Conservation (phyloP, 2,113 vertebrate genomes). For the Ranitomeya variabilis region DNA sequence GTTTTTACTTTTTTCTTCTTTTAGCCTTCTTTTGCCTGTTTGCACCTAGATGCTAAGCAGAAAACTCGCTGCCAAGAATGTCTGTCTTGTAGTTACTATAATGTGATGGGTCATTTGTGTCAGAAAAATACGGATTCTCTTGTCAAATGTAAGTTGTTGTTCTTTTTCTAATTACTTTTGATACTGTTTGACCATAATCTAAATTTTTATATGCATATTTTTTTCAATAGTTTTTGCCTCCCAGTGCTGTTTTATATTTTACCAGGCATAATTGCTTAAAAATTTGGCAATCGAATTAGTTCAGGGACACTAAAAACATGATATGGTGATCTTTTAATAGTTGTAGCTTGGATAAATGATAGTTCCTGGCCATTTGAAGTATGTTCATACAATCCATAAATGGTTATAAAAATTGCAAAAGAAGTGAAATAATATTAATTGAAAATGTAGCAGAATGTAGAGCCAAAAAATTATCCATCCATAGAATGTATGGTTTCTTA, state of each 20-base stretch:
- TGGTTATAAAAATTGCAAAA: no score
- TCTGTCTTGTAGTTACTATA: slow-evolving; percentile 76
- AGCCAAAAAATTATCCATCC: no score
- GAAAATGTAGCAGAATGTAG: not conserved
- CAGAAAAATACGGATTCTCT: slow-evolving; percentile 81
- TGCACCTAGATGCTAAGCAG: slow-evolving; percentile 72
- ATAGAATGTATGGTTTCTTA: no score
- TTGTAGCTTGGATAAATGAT: not conserved
- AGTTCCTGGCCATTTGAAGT: no score
- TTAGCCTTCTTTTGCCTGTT: slow-evolving; percentile 75
- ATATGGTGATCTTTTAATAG: not conserved
- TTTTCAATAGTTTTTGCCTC: not conserved
- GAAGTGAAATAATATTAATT: not conserved
- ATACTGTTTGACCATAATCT: not conserved
- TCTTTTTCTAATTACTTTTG: not conserved
- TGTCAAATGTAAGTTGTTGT: slow-evolving; percentile 75
- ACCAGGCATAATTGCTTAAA: not conserved
- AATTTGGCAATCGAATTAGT: not conserved
- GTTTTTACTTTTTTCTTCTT: slow-evolving; percentile 26
- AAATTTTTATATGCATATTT: not conserved
- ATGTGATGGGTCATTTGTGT: slow-evolving; percentile 77
- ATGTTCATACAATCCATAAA: no score
- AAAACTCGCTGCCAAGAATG: slow-evolving; percentile 82
- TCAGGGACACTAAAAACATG: not conserved
- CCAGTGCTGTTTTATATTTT: not conserved